Base-by-base conservation (phyloP, 2,113 vertebrate species). In the Butorides virescens region DNA sequence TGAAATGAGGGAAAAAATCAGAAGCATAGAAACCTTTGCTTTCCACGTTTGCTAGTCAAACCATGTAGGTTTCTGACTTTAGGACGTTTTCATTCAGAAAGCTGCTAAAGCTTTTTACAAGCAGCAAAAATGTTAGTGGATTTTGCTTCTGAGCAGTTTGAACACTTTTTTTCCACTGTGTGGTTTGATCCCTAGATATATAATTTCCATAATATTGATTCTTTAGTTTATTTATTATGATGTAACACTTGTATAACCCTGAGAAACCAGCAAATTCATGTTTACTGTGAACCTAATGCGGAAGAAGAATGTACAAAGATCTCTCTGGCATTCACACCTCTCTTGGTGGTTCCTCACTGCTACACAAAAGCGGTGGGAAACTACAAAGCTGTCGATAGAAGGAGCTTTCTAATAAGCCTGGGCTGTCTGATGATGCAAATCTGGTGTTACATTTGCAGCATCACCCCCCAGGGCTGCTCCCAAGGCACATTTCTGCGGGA, bases 331-430 rank as follows among this genome's bases (percentile, higher is more conserved):
- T 36, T 65, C 72, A 78, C 53, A 58, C 3, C 10, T 52, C 18
- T 86, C 27, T 58, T 5, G 6, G 32, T 2, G 1, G 55, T 13
- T 80, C 27, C 63, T 53, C 65, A 55, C 15, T 0, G 0, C 78
- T 47, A 29, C 37, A 25, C 3, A 0, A 82, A 74, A 86, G 29
- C 6, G 0, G 5, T 17, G 22, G 3, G 10, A 75, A 90, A 63
- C 50, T 37, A 34, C 9, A 29, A 79, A 92, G 39, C 32, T 5
- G 1, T 20, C 39, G 44, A 59, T 2, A 29, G 56, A 71, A 59
- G 19, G 62, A 82, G 29, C 10, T 68, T 59, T 72, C 36, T 36
- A 76, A 58, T 32, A 58, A 86, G 61, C 11, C 42, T 71, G 68
- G 42, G 21, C 37, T 77, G 46, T 62, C 59, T 39, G 59, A 39